These are phyloP conservation scores for Agrochola litura DNA, from an alignment of 2,888 invertebrate species.

Conservation along the genomic window DNA sequence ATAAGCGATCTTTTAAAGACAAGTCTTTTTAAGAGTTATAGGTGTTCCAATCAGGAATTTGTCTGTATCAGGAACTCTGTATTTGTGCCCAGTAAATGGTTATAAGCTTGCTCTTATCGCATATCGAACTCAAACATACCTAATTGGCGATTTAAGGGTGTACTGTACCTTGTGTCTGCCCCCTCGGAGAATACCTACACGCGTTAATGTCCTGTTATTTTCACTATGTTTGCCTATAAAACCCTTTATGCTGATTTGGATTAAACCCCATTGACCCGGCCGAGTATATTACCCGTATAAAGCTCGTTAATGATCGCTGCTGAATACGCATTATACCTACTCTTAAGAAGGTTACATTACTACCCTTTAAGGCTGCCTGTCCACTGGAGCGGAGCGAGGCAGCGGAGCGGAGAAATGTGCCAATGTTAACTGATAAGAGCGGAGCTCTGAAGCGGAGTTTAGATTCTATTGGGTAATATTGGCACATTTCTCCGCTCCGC, in stretches of 20 bases:
- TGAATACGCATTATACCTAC: constrained; percentile 48
- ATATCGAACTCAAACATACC: not conserved
- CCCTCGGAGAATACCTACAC: no score
- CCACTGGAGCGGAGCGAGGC: no score
- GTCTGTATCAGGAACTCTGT: not conserved
- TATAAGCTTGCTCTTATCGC: not conserved
- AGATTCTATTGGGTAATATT: no score
- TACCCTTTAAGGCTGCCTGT: not conserved
- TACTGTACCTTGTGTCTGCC: no score
- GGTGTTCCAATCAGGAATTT: not conserved
- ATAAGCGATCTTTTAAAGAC: no score
- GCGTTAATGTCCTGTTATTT: constrained; percentile 1
- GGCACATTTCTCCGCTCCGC: no score
- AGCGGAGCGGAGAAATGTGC: no score
- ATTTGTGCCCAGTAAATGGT: not conserved
- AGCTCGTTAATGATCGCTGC: constrained; percentile 53
- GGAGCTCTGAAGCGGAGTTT: no score
- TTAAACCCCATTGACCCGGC: constrained; percentile 17
- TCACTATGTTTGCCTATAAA: constrained; percentile 31
- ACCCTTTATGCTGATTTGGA: constrained; percentile 45
- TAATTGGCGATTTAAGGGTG: not conserved
- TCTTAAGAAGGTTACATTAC: constrained; percentile 33
- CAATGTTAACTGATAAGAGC: no score
- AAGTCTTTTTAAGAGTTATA: no score
- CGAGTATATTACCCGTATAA: constrained; percentile 51